These are phyloP conservation scores for Paramormyrops hopkinsi DNA, from an alignment of 2,797 vertebrate genomes.

Conservation along the genomic window DNA sequence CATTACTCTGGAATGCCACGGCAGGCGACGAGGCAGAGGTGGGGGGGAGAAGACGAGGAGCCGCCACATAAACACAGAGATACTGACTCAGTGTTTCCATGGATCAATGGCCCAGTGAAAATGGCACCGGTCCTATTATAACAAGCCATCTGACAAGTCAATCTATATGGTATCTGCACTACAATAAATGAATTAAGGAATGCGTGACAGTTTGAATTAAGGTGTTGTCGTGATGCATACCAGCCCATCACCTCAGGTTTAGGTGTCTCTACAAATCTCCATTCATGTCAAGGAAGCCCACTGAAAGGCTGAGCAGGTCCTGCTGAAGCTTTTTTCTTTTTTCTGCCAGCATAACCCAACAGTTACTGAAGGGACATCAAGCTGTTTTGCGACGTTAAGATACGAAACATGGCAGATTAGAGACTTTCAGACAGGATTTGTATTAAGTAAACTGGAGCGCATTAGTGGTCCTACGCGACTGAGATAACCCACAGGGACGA, in stretches of 20 bases:
- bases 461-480: background rate
- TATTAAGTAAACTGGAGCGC: background rate
- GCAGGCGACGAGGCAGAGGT: conserved; percentile 27
- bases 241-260: conserved; percentile 36
- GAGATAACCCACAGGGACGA: background rate
- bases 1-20: conserved; percentile 43
- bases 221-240: conserved; percentile 31
- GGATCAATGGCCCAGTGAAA: conserved; percentile 34
- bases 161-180: conserved; percentile 29
- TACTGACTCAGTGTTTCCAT: conserved; percentile 43
- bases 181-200: conserved; percentile 24
- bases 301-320: background rate
- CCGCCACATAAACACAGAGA: conserved; percentile 30
- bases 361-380: background rate
- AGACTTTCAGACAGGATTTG: background rate
- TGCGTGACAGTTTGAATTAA: conserved; percentile 34
- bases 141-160: conserved; percentile 41
- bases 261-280: conserved; percentile 26
- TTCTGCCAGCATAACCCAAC: background rate
- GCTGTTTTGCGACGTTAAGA: background rate
- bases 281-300: background rate
- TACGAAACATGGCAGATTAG: background rate
- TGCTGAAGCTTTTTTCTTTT: background rate
- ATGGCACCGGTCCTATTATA: conserved; percentile 29
- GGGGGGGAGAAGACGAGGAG: conserved; percentile 12